Percentiles rank a stretch among this genome's conserved stretches.
Evolutionary conservation across 2,888 invertebrate species (phyloP).

Genomic region (Drosophila dives): DNA sequence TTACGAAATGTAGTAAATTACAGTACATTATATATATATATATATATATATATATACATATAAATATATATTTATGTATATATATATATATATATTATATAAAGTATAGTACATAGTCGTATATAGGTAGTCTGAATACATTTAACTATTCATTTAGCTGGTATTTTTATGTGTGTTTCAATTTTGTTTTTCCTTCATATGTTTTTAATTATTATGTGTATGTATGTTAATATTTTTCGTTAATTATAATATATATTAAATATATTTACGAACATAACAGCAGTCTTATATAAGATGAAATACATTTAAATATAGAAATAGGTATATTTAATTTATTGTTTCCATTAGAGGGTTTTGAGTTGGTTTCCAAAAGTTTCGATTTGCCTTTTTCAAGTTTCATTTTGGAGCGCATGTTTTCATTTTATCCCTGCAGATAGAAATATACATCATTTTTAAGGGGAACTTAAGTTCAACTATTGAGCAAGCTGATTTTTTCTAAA

Average conservation of each 20-base stretch:
- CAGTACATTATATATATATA: constrained; percentile 59
- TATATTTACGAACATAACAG: constrained; percentile 85
- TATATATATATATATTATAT: constrained; percentile 34
- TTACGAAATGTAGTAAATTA: constrained; percentile 72
- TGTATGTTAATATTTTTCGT: constrained; percentile 64
- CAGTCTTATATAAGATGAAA: constrained; percentile 85
- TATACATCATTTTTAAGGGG: neutral
- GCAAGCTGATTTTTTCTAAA: neutral
- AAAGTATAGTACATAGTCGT: constrained; percentile 67
- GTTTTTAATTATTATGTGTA: constrained; percentile 35
- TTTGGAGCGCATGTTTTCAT: constrained; percentile 34
- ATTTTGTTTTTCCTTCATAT: constrained; percentile 23
- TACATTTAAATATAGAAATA: constrained; percentile 74
- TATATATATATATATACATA: constrained; percentile 24
- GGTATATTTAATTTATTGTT: constrained; percentile 73
- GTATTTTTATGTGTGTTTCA: constrained; percentile 26
- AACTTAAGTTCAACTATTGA: neutral
- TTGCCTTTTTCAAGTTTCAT: constrained; percentile 31
- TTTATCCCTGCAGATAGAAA: constrained; percentile 19
- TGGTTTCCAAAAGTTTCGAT: constrained; percentile 56
- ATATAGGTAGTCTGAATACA: constrained; percentile 72
- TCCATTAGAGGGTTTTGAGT: constrained; percentile 72
- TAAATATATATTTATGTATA: constrained; percentile 39
- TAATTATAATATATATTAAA: constrained; percentile 82
- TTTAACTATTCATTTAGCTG: constrained; percentile 55